These are phyloP conservation scores for Orycteropus afer DNA, from an alignment of 2,113 vertebrate species.

Conservation along the genomic window DNA sequence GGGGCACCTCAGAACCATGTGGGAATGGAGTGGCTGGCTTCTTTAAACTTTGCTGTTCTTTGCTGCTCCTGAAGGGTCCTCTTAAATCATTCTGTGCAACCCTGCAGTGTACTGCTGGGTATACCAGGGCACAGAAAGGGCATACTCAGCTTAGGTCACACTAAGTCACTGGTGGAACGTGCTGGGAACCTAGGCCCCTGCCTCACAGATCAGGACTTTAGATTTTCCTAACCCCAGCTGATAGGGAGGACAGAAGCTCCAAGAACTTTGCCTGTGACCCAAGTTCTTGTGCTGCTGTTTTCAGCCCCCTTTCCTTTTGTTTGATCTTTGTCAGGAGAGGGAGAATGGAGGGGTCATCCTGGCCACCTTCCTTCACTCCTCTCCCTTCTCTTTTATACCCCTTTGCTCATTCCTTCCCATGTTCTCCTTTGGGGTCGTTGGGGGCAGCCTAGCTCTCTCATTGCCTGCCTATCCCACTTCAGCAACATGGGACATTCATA, in stretches of 20 bases:
- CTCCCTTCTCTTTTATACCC: neutral
- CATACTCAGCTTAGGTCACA: neutral
- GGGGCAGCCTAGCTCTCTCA: neutral
- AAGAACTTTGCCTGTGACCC: constrained; percentile 9
- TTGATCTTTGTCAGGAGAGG: neutral
- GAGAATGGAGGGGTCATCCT: neutral
- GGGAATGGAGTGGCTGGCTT: neutral
- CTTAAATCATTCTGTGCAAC: neutral
- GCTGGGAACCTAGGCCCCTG: neutral
- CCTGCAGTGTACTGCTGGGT: neutral
- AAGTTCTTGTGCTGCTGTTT: neutral
- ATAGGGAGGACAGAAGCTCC: neutral
- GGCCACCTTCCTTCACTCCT: neutral
- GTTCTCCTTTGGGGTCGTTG: neutral
- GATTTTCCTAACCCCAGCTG: neutral
- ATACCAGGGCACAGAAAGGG: neutral
- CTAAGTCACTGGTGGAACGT: neutral
- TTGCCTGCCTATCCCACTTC: neutral
- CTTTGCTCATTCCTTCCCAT: neutral
- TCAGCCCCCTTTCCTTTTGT: neutral
- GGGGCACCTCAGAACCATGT: neutral
- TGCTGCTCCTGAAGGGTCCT: neutral
- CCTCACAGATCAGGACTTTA: neutral
- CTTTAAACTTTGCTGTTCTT: neutral
- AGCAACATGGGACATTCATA: neutral